Evolutionary conservation across 2,888 invertebrate genomes (phyloP).

Genomic region (Diogma glabrata): DNA sequence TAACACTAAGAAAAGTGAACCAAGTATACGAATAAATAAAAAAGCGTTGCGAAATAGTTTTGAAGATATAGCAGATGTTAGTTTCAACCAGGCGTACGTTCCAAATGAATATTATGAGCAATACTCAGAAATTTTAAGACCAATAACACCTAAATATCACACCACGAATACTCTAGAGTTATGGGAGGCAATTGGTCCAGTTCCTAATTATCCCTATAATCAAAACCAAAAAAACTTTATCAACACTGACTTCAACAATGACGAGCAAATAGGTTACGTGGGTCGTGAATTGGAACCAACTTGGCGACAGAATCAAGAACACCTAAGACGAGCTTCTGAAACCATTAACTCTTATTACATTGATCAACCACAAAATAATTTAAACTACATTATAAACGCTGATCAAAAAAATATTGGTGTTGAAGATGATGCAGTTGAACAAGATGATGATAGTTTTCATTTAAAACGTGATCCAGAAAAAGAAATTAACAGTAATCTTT

Average conservation of each 20-base stretch:
- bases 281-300: conserved; percentile 16
- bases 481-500: not conserved
- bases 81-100: not conserved
- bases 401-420: not conserved
- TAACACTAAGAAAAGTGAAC: conserved; percentile 8
- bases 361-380: not conserved
- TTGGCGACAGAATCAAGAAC: conserved; percentile 13
- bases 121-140: not conserved
- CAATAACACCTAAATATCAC: conserved; percentile 6
- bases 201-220: not conserved
- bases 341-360: conserved; percentile 14
- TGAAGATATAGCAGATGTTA: conserved; percentile 9
- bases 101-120: conserved; percentile 14
- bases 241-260: conserved; percentile 1
- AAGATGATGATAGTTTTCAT: not conserved
- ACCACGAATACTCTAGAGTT: conserved; percentile 7
- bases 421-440: not conserved
- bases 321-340: conserved; percentile 12
- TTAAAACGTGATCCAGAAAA: not conserved
- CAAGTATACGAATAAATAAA: not conserved
- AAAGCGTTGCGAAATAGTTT: not conserved
- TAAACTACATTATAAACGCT: not conserved
- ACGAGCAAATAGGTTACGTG: conserved; percentile 9
- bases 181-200: conserved; percentile 9
- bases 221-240: not conserved